Base-by-base conservation (phyloP, 2,797 vertebrate species). In the Vultur gryphus region DNA sequence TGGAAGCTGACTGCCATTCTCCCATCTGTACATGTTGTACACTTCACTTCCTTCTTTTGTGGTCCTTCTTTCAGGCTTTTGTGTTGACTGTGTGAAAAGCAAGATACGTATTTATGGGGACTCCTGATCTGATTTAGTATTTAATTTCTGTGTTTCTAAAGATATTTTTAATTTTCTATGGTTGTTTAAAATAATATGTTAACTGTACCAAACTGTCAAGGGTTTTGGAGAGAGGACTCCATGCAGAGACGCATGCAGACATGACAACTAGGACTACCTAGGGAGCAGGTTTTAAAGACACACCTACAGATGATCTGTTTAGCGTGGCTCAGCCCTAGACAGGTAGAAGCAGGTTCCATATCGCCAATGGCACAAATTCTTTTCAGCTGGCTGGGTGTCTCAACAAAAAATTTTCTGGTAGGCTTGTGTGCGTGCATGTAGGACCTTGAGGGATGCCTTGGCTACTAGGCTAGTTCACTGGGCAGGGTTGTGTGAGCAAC, bases 391-490 rank as follows among this genome's bases (percentile, higher is more conserved):
- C n/a, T 58, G 29, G 4, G 3, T 83, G 17, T 58, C 39, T 79
- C 44, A 43, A 37, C 23, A 69, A 8, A 51, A 52, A 10, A 8
- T 18, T 26, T 72, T 73, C 13, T 72, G 49, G 31, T 62, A 67
- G 43, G 24, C 3, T 0, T 16, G 17, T 54, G 28, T 0, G 1
- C 1, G 2, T 58, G 54, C 24, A 44, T 52, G 13, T 44, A 31
- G 33, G 61, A 58, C 29, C 16, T 48, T 0, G 0, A 59, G 66
- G 26, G 24, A 26, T 72, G 23, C 48, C 10, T 46, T 52, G n/a
- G 23, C 23, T 69, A 10, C 44, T 46, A 28, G 37, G 26, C 7
- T 57, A 25, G 39, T 72, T 83, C 26, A 46, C n/a, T 43, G 61
- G 55, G 23, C 16, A 58, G 54, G 49, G 20, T 14, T 81, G 17